Evolutionary conservation across 2,888 invertebrate genomes (phyloP).

Genomic region (Dromius quadrimaculatus): DNA sequence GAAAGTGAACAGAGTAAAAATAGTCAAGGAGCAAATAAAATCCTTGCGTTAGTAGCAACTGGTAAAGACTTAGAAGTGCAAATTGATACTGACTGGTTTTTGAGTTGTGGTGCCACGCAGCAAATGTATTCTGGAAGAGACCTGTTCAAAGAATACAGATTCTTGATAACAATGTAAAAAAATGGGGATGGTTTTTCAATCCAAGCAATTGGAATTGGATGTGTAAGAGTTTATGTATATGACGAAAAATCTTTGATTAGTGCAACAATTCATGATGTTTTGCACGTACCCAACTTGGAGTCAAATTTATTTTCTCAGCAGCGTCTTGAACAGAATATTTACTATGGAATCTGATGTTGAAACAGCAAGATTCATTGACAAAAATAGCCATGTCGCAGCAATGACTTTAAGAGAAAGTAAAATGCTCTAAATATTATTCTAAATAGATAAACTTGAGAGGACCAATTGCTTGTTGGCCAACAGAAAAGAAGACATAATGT

Average conservation of each 20-base stretch:
- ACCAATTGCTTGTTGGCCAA: too few species aligned
- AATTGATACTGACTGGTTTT: background rate
- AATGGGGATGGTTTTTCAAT: background rate
- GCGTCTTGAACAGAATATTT: background rate
- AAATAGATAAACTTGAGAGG: too few species aligned
- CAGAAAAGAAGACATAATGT: too few species aligned
- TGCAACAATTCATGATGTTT: background rate
- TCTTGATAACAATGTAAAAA: background rate
- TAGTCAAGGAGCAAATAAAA: background rate
- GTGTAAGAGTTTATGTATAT: background rate
- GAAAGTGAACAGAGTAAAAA: background rate
- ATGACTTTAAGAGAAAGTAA: too few species aligned
- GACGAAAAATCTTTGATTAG: background rate
- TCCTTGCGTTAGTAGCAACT: too few species aligned
- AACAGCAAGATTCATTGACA: too few species aligned
- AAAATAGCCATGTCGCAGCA: too few species aligned
- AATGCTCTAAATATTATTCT: too few species aligned
- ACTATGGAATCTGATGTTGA: too few species aligned
- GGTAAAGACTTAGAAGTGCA: too few species aligned
- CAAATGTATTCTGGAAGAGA: background rate
- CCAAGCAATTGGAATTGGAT: background rate
- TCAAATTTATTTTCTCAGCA: background rate
- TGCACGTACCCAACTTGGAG: background rate
- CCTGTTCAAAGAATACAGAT: background rate
- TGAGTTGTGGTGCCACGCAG: background rate